Conservation (phyloP, 2,797 vertebrate genomes). For the Phrynocephalus vlangalii region DNA sequence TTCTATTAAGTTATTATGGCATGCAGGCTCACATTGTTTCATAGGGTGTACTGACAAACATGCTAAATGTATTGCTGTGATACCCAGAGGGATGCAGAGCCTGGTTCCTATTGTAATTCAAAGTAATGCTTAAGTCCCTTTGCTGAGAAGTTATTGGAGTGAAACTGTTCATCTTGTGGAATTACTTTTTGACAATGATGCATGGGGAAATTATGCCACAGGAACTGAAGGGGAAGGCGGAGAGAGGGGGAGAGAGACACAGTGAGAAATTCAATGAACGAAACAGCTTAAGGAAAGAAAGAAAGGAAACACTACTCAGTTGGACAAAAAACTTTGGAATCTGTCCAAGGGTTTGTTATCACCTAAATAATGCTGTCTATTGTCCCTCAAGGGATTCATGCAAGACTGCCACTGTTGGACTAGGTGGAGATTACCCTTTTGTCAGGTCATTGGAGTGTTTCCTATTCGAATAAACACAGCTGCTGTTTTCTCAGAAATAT, state of each 20-base stretch:
- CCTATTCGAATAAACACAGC: constrained; percentile 82
- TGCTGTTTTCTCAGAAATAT: constrained; percentile 84
- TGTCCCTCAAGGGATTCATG: constrained; percentile 62
- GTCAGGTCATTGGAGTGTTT: constrained; percentile 78
- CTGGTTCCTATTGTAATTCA: constrained; percentile 66
- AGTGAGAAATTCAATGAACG: constrained; percentile 60
- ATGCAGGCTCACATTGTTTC: constrained; percentile 50
- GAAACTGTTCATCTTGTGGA: constrained; percentile 65
- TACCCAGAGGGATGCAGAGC: constrained; percentile 58
- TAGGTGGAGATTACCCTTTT: constrained; percentile 81
- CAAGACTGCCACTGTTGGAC: constrained; percentile 76
- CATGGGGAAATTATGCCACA: constrained; percentile 69
- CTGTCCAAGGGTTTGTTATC: constrained; percentile 68
- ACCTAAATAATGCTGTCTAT: constrained; percentile 62
- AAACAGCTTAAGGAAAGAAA: constrained; percentile 47
- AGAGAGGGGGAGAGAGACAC: constrained; percentile 45
- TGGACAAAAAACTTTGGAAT: constrained; percentile 34
- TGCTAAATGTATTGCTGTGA: constrained; percentile 55
- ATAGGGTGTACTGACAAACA: constrained; percentile 50
- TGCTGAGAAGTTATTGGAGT: constrained; percentile 51
- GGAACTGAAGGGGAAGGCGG: constrained; percentile 49
- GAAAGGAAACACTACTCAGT: constrained; percentile 46
- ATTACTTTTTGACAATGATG: constrained; percentile 78
- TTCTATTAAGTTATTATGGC: constrained; percentile 52
- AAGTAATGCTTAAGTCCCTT: constrained; percentile 55